phyloP scores from a whole-genome alignment of 2,888 invertebrate species.

The Loripinus fragilis region DNA sequence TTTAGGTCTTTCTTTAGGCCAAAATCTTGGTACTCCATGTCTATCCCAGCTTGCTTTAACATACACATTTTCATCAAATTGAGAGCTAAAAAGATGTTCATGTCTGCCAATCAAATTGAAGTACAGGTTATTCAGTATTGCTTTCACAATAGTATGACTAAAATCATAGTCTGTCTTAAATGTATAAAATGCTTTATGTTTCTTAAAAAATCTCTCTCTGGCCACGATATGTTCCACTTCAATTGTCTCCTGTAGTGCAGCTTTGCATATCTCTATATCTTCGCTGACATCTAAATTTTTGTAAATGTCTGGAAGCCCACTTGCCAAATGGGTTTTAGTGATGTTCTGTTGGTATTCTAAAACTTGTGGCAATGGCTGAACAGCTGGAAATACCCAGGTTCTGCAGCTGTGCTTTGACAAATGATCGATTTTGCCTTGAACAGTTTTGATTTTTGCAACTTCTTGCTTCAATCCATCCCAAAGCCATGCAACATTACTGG shows the following conservation, averaged over 20 bases:
- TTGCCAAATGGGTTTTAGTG: conserved; percentile 78
- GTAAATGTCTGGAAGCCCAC: conserved; percentile 87
- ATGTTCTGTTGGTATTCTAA: background rate
- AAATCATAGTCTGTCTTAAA: conserved; percentile 19
- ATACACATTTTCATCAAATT: conserved; percentile 91
- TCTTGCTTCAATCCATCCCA: conserved; percentile 67
- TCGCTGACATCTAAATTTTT: conserved; percentile 82
- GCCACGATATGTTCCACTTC: background rate
- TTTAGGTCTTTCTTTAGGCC: background rate
- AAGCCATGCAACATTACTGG: conserved; percentile 71
- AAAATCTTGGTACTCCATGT: conserved; percentile 64
- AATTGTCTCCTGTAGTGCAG: background rate
- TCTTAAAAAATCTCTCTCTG: background rate
- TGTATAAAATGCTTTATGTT: background rate
- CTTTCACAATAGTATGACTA: conserved; percentile 16
- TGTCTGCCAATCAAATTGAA: conserved; percentile 42
- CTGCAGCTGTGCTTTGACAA: conserved; percentile 50
- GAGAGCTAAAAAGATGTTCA: conserved; percentile 73
- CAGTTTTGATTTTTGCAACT: conserved; percentile 51
- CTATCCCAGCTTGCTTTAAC: conserved; percentile 92
- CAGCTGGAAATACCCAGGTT: conserved; percentile 43
- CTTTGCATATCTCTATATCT: background rate
- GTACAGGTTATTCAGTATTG: conserved; percentile 30
- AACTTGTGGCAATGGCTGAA: background rate
- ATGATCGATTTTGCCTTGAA: conserved; percentile 66